phyloP scores from a whole-genome alignment of 92 coral and sea anemone genomes.

The Umimayanthus kanabou region DNA sequence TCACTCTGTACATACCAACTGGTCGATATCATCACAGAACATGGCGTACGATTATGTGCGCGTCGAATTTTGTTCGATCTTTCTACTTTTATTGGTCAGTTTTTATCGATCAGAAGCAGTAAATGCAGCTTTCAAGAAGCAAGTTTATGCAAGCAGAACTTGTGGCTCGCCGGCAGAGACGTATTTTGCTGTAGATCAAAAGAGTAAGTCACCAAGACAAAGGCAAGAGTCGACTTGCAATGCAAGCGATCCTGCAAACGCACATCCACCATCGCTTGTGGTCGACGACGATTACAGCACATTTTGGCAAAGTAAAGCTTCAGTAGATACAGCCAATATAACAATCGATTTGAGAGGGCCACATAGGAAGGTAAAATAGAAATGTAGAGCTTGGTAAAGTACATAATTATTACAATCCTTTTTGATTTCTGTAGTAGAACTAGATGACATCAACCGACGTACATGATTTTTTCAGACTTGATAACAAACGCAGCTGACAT shows the following conservation, averaged over 20 bases:
- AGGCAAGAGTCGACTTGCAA: constrained; percentile 56
- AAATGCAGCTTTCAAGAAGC: constrained; percentile 76
- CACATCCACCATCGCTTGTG: constrained; percentile 82
- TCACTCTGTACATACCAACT: constrained; percentile 58
- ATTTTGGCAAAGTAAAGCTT: constrained; percentile 86
- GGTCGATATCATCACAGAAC: constrained; percentile 45
- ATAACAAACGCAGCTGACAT: neutral
- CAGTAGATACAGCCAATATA: constrained; percentile 68
- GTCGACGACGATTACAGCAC: constrained; percentile 72
- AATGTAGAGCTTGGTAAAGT: too few species aligned
- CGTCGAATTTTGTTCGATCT: constrained; percentile 17
- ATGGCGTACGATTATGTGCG: constrained; percentile 65
- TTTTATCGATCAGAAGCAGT: constrained; percentile 53
- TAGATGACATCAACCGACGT: neutral
- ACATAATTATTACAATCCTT: too few species aligned
- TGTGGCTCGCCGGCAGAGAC: constrained; percentile 76
- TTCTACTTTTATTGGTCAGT: constrained; percentile 39
- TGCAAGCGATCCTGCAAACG: constrained; percentile 47
- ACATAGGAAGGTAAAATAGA: constrained; percentile 66
- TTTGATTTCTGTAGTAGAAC: neutral
- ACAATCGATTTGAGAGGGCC: constrained; percentile 83
- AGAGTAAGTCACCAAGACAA: constrained; percentile 21
- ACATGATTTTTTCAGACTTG: neutral
- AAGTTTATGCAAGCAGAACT: constrained; percentile 64
- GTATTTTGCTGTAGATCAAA: constrained; percentile 58